Evolutionary conservation across 2,113 vertebrate species (phyloP), one percentile per base, ranked within the genome.

Genomic region (Meriones unguiculatus): DNA sequence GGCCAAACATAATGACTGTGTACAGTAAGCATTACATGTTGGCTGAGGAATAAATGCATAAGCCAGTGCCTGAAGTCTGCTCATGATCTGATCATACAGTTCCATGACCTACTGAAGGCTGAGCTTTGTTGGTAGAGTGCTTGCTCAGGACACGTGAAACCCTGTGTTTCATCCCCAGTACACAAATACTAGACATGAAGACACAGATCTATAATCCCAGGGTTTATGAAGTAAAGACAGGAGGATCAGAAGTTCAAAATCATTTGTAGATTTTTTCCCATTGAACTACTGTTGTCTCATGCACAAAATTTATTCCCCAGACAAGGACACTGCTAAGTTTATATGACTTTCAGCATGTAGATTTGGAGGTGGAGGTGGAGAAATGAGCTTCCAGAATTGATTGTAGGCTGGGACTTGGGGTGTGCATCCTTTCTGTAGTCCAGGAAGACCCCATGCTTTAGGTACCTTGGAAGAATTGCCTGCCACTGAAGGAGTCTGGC

Each of bases 181-280:
- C 2, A 69, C 64, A 50, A 22, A 22, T 35, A 35, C 64, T 22
- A 69, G 28, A 13, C 6, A 1, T 22, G 0, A 5, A 7, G 30
- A 3, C 30, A 69, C 28, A 69, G 15, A 85, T 65, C 28, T 50
- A 41, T 22, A 50, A 86, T 32, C 64, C 64, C 41, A 69, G 41
- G 17, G n/a, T 67, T 32, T 50, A 30, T 28, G 8, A 30, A 46
- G 57, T 65, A 30, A 41, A 46, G 62, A 52, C 25, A 52, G 64
- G 38, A 13, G 30, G 41, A 52, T 52, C 41, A 22, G 17, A 22
- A 52, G 82, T 20, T 86, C 64, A 35, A 32, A 17, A 30, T 52
- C 62, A 90, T 87, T 46, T 82, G 81, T 84, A 78, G 87, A 54
- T 82, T 69, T 38, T 38, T 92, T 50, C 62, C 54, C 87, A n/a